These are phyloP conservation scores for Dicaeum eximium DNA, from an alignment of 2,113 vertebrate genomes.

Conservation along the genomic window DNA sequence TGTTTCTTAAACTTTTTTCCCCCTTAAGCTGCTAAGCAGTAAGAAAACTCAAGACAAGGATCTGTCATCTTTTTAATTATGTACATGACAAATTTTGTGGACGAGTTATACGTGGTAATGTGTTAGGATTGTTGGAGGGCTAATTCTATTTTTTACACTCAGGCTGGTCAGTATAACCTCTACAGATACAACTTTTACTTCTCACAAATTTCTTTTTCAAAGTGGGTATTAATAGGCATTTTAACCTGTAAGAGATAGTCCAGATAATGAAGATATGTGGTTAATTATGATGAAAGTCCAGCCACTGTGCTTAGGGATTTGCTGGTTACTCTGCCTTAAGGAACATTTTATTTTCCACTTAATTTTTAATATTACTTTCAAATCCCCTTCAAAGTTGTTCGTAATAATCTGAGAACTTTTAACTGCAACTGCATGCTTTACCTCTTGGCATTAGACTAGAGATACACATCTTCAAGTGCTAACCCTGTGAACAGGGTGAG, in stretches of 20 bases:
- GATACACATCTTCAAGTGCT: not conserved
- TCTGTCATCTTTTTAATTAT: not conserved
- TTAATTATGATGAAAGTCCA: conserved; percentile 25
- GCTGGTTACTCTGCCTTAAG: conserved; percentile 29
- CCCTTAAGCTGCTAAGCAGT: not conserved
- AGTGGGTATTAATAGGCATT: conserved; percentile 9
- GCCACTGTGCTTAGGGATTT: not conserved
- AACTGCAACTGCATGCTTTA: not conserved
- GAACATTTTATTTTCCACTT: conserved; percentile 9
- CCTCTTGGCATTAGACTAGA: not conserved
- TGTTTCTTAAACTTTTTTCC: not conserved
- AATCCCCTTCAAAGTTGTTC: conserved; percentile 35
- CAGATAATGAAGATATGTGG: conserved; percentile 7
- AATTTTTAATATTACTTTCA: conserved; percentile 58
- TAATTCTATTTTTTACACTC: conserved; percentile 3
- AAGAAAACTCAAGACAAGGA: not conserved
- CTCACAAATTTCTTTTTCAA: not conserved
- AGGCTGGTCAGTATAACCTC: not conserved
- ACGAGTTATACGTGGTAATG: not conserved
- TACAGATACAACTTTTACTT: not conserved
- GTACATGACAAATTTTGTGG: not conserved
- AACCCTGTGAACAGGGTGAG: not conserved
- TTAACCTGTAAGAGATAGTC: not conserved
- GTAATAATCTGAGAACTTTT: conserved; percentile 25
- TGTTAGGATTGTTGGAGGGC: not conserved